A percentile compares a stretch with the other conserved stretches of the same genome.
phyloP scores from a whole-genome alignment of 2,113 vertebrate species.

The Regulus satrapa region DNA sequence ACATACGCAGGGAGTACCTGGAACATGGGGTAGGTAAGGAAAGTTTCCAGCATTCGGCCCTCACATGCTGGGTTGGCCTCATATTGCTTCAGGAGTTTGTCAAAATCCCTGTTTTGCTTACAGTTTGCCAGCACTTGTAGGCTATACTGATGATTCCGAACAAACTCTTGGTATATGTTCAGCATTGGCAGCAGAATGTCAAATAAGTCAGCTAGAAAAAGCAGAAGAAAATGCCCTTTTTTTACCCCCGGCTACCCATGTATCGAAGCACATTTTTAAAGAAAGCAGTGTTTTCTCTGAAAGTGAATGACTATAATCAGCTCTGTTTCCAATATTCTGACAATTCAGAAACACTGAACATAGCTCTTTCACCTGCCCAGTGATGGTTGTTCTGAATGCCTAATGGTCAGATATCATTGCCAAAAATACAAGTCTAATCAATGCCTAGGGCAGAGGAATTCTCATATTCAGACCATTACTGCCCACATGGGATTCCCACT shows the following conservation, averaged over 20 bases:
- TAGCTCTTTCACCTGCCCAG: neutral
- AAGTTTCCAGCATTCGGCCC: slow-evolving; percentile 95
- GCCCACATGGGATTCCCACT: neutral
- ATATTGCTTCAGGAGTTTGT: slow-evolving; percentile 98
- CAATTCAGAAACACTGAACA: neutral
- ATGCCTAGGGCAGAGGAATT: neutral
- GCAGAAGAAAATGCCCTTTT: slow-evolving; percentile 13
- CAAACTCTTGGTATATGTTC: slow-evolving; percentile 99
- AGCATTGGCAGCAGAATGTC: slow-evolving; percentile 99
- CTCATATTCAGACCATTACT: neutral
- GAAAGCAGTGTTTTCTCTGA: neutral
- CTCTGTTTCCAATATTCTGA: neutral
- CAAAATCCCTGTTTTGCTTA: slow-evolving; percentile 99
- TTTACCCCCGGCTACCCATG: neutral
- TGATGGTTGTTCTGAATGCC: neutral
- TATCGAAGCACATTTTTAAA: neutral
- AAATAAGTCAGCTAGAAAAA: slow-evolving; percentile 90
- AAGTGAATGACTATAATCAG: neutral
- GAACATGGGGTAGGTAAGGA: slow-evolving; percentile 99
- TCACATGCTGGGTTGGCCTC: slow-evolving; percentile 96
- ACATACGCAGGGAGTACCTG: slow-evolving; percentile 77
- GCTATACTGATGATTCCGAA: slow-evolving; percentile 97
- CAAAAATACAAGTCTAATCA: neutral
- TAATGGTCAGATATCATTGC: neutral
- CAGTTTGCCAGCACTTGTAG: slow-evolving; percentile 97